phyloP scores from a whole-genome alignment of 2,888 invertebrate species.

The Aethes cnicana region DNA sequence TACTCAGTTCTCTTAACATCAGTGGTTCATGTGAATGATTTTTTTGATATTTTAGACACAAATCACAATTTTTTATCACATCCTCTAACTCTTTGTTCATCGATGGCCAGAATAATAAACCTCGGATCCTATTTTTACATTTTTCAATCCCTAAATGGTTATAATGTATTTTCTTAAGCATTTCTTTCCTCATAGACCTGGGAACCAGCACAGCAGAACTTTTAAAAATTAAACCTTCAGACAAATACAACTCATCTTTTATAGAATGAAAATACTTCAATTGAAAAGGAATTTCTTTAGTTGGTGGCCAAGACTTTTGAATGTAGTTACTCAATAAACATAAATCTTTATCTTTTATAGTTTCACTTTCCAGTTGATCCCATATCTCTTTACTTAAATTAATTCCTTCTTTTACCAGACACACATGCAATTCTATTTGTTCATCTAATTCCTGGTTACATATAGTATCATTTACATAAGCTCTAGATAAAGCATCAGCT shows the following conservation, averaged over 20 bases:
- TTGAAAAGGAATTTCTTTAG: conserved; percentile 1
- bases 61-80: conserved; percentile 16
- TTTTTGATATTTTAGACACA: conserved; percentile 10
- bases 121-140: conserved; percentile 17
- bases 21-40: conserved; percentile 12
- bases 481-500: conserved; percentile 30
- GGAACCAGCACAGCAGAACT: conserved; percentile 21
- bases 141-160: too few species aligned
- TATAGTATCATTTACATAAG: conserved; percentile 26
- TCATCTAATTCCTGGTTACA: conserved; percentile 23
- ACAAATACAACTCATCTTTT: conserved; percentile 18
- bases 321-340: not conserved
- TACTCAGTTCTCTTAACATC: conserved; percentile 2
- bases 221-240: conserved; percentile 19
- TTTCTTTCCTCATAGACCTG: too few species aligned
- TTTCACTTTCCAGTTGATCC: conserved; percentile 17
- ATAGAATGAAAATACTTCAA: conserved; percentile 15
- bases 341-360: conserved; percentile 10
- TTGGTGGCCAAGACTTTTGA: conserved; percentile 1
- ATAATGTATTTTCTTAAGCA: too few species aligned
- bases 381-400: conserved; percentile 22
- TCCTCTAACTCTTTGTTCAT: conserved; percentile 24
- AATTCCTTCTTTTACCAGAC: conserved; percentile 11
- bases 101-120: conserved; percentile 18
- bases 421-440: conserved; percentile 25